Evolutionary conservation across 2,113 vertebrate species (phyloP).

Genomic region (Probosciger aterrimus): DNA sequence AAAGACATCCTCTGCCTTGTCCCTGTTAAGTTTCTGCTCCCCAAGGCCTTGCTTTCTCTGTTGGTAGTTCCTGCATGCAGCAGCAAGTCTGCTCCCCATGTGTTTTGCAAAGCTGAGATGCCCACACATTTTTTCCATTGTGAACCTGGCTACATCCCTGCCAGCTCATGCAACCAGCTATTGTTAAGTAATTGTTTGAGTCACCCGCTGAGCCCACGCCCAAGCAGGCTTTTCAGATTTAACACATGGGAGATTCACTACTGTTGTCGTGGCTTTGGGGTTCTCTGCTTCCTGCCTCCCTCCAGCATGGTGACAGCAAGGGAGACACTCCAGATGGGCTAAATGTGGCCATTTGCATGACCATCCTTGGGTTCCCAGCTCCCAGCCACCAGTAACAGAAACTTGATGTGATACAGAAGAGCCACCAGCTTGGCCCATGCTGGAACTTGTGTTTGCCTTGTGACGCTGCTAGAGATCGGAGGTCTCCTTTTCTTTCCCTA

Average conservation of each 20-base stretch:
- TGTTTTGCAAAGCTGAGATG: not conserved
- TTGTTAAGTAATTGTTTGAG: slow-evolving; percentile 59
- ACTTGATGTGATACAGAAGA: not conserved
- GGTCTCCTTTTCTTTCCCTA: not conserved
- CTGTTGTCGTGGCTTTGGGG: not conserved
- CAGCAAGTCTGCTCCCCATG: slow-evolving; percentile 31
- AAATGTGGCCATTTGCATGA: not conserved
- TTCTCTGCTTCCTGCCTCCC: not conserved
- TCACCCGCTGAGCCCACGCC: slow-evolving; percentile 48
- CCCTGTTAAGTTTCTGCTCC: slow-evolving; percentile 60
- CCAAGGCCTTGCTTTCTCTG: slow-evolving; percentile 62
- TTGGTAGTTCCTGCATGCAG: slow-evolving; percentile 45
- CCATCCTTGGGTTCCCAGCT: not conserved
- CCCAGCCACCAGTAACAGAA: not conserved
- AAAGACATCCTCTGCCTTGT: slow-evolving; percentile 41
- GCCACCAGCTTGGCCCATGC: not conserved
- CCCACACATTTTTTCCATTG: slow-evolving; percentile 60
- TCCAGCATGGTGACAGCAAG: not conserved
- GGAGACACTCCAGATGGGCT: not conserved
- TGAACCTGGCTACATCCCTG: slow-evolving; percentile 48
- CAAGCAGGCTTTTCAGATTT: slow-evolving; percentile 20
- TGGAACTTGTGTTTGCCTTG: not conserved
- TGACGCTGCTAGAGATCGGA: not conserved
- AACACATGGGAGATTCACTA: not conserved
- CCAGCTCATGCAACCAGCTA: slow-evolving; percentile 51